These are phyloP conservation scores for Heteronetta atricapilla DNA, from an alignment of 2,113 vertebrate genomes.

Conservation along the genomic window DNA sequence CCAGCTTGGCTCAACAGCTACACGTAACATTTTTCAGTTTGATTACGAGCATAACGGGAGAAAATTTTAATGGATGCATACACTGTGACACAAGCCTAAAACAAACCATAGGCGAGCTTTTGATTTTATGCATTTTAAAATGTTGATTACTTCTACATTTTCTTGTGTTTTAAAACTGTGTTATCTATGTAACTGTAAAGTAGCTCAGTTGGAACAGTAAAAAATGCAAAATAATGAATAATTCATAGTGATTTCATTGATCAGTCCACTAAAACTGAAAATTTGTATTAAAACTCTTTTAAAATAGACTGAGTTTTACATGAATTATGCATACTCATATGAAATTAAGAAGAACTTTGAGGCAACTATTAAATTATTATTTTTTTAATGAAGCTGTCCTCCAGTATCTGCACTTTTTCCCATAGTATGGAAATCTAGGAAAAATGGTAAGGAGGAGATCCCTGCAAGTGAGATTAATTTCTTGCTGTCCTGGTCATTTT, in stretches of 20 bases:
- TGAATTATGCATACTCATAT: neutral
- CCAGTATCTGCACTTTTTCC: neutral
- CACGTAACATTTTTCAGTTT: accelerated
- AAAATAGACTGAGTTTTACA: neutral
- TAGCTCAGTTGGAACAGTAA: neutral
- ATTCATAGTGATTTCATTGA: neutral
- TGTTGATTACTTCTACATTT: neutral
- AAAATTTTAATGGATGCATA: neutral
- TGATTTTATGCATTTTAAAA: neutral
- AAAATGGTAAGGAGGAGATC: neutral
- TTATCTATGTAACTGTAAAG: neutral
- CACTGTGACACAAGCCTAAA: neutral
- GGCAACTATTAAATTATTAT: neutral
- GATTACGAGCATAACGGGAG: neutral
- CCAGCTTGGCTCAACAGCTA: neutral
- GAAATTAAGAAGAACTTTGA: neutral
- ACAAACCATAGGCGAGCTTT: neutral
- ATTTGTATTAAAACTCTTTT: neutral
- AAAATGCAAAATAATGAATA: neutral
- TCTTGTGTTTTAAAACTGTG: neutral
- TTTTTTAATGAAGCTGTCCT: neutral
- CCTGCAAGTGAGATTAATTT: neutral
- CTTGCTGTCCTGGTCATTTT: neutral
- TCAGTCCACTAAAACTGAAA: neutral
- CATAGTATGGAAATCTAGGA: neutral